Percentiles rank a stretch among this genome's conserved stretches.
Evolutionary conservation across 2,113 vertebrate genomes (phyloP).

Genomic region (Odocoileus virginianus): DNA sequence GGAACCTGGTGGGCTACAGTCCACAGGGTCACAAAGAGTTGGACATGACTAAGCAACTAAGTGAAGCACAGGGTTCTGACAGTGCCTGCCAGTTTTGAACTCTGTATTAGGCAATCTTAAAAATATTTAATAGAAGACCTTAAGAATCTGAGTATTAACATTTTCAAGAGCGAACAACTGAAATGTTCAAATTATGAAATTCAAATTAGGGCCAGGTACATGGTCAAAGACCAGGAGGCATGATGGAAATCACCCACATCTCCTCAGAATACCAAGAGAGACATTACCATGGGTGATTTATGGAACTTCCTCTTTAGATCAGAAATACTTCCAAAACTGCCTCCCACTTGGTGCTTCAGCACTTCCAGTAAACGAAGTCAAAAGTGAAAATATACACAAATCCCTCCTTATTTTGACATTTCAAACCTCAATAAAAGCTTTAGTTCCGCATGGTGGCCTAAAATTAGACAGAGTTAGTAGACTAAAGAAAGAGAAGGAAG

Average conservation of each 20-base stretch:
- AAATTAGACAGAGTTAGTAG: conserved; percentile 38
- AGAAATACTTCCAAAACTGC: conserved; percentile 18
- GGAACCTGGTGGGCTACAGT: neutral
- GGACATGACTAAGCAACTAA: accelerated
- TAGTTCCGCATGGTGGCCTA: conserved; percentile 36
- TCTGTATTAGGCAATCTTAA: neutral
- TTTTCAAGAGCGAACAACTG: neutral
- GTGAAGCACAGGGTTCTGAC: neutral
- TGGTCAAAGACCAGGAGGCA: neutral
- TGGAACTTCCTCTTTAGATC: conserved; percentile 6
- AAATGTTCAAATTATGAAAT: conserved; percentile 11
- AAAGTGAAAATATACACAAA: conserved; percentile 42
- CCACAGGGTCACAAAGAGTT: neutral
- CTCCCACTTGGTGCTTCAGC: conserved; percentile 17
- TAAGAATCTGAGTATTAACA: neutral
- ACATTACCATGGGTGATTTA: neutral
- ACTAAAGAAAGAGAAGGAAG: conserved; percentile 47
- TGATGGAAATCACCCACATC: neutral
- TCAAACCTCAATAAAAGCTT: conserved; percentile 52
- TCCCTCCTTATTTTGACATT: conserved; percentile 43
- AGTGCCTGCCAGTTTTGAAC: neutral
- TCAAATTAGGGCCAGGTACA: neutral
- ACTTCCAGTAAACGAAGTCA: conserved; percentile 34
- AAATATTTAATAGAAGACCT: neutral
- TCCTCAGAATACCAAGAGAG: neutral